phyloP scores from a whole-genome alignment of 1,140 invertebrate species.

The Drosophila littoralis region DNA sequence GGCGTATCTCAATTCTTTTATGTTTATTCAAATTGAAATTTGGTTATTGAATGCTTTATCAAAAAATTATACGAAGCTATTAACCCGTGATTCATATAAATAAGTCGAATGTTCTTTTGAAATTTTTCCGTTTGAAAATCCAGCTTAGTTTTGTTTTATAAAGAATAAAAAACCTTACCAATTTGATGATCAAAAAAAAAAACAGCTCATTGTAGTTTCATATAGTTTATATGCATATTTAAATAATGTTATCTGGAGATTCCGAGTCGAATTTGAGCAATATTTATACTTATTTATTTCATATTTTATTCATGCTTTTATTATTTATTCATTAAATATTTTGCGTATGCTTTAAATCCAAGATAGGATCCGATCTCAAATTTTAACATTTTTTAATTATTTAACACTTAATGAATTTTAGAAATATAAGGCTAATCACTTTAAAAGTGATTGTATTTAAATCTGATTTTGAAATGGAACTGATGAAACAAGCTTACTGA shows the following conservation, averaged over 20 bases:
- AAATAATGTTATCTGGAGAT: too few relatives aligned
- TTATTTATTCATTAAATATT: too few relatives aligned
- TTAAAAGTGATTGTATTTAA: background rate
- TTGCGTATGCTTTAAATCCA: too few relatives aligned
- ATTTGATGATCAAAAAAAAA: background rate
- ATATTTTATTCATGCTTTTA: too few relatives aligned
- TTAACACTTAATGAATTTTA: too few relatives aligned
- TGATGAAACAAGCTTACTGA: background rate
- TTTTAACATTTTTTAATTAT: background rate
- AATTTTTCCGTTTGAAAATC: background rate
- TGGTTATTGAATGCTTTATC: constrained; percentile 48
- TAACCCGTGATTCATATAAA: constrained; percentile 1
- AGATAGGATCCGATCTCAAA: too few relatives aligned
- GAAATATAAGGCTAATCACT: too few relatives aligned
- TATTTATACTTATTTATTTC: too few relatives aligned
- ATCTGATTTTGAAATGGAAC: background rate
- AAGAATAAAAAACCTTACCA: too few relatives aligned
- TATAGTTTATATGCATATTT: too few relatives aligned
- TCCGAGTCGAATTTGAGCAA: too few relatives aligned
- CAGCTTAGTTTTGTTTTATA: background rate
- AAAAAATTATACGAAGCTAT: constrained; percentile 3
- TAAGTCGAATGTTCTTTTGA: background rate
- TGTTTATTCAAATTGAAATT: constrained; percentile 39
- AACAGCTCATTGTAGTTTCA: background rate
- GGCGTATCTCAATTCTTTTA: constrained; percentile 39